Percentiles rank a stretch among this genome's conserved stretches.
Conservation (phyloP, 2,797 vertebrate genomes). For the Ctenochaetus hawaiiensis region DNA sequence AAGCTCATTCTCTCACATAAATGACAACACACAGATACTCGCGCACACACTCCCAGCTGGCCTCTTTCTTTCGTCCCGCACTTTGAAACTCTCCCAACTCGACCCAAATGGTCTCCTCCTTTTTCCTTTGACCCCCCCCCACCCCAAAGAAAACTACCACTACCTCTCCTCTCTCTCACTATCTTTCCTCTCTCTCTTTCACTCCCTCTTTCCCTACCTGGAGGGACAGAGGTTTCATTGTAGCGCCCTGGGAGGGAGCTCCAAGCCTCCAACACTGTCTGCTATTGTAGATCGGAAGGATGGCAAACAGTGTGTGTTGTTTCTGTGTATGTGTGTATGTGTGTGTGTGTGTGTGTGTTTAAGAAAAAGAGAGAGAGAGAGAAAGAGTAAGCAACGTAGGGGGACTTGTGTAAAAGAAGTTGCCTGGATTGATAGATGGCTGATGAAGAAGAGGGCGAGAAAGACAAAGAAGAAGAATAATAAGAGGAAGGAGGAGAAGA, state of each 20-base stretch:
- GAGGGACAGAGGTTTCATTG: conserved; percentile 80
- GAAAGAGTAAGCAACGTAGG: conserved; percentile 27
- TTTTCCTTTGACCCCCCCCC: conserved; percentile 20
- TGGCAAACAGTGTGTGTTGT: conserved; percentile 38
- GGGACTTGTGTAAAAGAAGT: conserved; percentile 43
- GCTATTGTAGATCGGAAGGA: conserved; percentile 71
- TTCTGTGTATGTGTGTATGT: conserved; percentile 14
- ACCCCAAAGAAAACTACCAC: not conserved
- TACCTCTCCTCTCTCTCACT: not conserved
- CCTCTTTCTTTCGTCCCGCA: conserved; percentile 55
- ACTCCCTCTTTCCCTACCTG: conserved; percentile 69
- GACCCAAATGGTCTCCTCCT: conserved; percentile 69
- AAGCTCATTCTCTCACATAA: conserved; percentile 62
- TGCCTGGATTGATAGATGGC: conserved; percentile 46
- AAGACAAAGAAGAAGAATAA: not conserved
- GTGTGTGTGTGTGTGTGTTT: conserved; percentile 24
- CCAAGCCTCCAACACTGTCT: conserved; percentile 75
- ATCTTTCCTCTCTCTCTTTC: conserved; percentile 3
- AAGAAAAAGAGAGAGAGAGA: conserved; percentile 5
- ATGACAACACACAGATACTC: conserved; percentile 62
- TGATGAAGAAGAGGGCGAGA: conserved; percentile 10
- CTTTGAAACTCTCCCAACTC: conserved; percentile 75
- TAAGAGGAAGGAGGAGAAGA: not conserved
- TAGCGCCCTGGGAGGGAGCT: conserved; percentile 60
- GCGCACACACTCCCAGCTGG: conserved; percentile 65